Base-by-base conservation (phyloP, 2,888 invertebrate genomes). In the Cacoxenus indagator region DNA sequence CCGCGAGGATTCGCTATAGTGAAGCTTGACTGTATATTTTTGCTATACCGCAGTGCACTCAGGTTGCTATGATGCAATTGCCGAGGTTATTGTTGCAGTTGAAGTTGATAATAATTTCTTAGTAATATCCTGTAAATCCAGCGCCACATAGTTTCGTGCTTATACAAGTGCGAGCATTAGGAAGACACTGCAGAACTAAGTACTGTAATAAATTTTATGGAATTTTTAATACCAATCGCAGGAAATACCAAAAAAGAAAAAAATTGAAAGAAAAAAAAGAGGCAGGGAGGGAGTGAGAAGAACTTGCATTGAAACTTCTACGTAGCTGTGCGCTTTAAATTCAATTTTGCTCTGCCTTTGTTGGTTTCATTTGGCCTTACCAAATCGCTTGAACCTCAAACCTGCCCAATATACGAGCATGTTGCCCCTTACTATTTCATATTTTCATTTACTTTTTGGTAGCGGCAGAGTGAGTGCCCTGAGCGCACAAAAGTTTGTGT, bases 161-260 rank as follows among this genome's bases (percentile, higher is more conserved):
- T 6, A 43, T 24, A 29, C 17, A 29, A 29, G 31, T 37, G 37
- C 37, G 37, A 37, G 37, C 37, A 43, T 24, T 3, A 9, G 45
- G 43, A 5, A 11, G 4, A 4, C 17, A 22, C 2, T 19, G 22
- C 19, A 51, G 22, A 6, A 45, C 8, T 62, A 62, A 62, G 24
- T 8, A 43, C 24, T 45, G 81, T 70, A 72, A 81, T 83, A 83
- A 81, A 80, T 81, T 76, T 74, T 75, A 65, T 64, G 78, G 79
- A 76, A 81, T 77, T 80, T 83, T 81, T 81, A 83, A 81, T 83
- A 81, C 75, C 67, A 62, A 45, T 27, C 57, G 67, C 65, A 55
- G 51, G 48, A 55, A 26, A 65, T 67, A 46, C n/a, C n/a, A 67
- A 72, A 75, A 72, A 57, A 45, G 45, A 4, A 24, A 51, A 51